Evolutionary conservation across 2,888 invertebrate species (phyloP).

Genomic region (Eupithecia subfuscata): DNA sequence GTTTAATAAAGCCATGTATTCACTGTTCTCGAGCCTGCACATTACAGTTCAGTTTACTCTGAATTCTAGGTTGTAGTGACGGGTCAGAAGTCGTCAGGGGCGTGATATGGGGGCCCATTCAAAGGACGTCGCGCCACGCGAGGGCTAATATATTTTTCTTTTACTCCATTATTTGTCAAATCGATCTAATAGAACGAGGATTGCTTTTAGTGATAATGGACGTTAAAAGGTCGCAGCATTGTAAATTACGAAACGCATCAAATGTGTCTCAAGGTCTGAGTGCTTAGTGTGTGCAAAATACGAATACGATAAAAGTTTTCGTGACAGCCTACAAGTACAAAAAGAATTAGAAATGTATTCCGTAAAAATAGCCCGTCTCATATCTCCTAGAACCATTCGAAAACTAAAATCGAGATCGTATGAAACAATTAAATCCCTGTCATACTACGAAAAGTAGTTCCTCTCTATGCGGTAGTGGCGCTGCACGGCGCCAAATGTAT

Average conservation of each 20-base stretch:
- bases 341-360: background rate
- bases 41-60: constrained; percentile 16
- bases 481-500: background rate
- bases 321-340: background rate
- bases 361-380: background rate
- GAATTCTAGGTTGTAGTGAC: constrained; percentile 5
- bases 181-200: constrained; percentile 55
- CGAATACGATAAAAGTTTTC: background rate
- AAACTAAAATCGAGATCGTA: background rate
- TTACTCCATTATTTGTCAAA: constrained; percentile 65
- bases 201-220: constrained; percentile 47
- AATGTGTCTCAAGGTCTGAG: background rate
- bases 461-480: background rate
- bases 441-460: background rate
- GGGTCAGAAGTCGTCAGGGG: constrained; percentile 53
- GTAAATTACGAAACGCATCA: constrained; percentile 26
- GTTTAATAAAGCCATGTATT: background rate
- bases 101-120: constrained; percentile 56
- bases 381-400: background rate
- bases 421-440: background rate
- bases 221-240: constrained; percentile 27
- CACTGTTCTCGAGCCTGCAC: background rate
- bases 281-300: background rate
- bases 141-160: constrained; percentile 68
- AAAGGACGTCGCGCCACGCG: constrained; percentile 57